Base-by-base conservation (phyloP, 2,888 invertebrate genomes). In the Oscheius sp. region DNA sequence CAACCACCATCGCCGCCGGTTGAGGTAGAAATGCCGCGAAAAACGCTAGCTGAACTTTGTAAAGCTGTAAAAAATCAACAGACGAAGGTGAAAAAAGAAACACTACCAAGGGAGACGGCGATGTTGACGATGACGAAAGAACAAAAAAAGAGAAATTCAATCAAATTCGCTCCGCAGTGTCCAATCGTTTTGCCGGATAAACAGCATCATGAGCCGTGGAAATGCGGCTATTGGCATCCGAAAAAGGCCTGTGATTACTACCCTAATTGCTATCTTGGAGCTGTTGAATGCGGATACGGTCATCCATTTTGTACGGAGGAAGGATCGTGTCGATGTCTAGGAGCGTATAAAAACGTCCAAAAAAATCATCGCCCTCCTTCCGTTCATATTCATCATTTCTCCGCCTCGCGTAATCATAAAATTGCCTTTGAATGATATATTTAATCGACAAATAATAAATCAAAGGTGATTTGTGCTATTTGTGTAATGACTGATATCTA, bases 101-200 rank as follows among this genome's bases (percentile, higher is more conserved):
- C n/a, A 41, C 17, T 17, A 41, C 17, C n/a, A 41, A 8, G 12
- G 12, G 47, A 47, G 22, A 5, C 47, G 41, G n/a, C 47, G 47
- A 3, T 5, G 5, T 22, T 12, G 32, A 32, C 20, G 4, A n/a
- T 14, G 12, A 2, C n/a, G 20, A 32, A 32, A 8, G 1, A 32
- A 12, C n/a, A 20, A 20, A 54, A 33, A 17, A 26, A 50, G 12
- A 14, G 20, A 20, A 41, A 41, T 14, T 14, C 41, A 17, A 20
- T 59, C 59, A 59, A 59, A 38, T 44, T n/a, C n/a, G 59, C 59
- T 9, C 26, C 38, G 59, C 59, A 59, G 26, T 59, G 59, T 41
- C 59, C 59, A 2, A n/a, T n/a, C n/a, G n/a, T n/a, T n/a, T 24
- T 28, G 44, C 26, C n/a, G 41, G 41, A 8, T 8, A 24, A 26